Base-by-base conservation (phyloP, 1,140 invertebrate genomes). In the Metaphire vulgaris region DNA sequence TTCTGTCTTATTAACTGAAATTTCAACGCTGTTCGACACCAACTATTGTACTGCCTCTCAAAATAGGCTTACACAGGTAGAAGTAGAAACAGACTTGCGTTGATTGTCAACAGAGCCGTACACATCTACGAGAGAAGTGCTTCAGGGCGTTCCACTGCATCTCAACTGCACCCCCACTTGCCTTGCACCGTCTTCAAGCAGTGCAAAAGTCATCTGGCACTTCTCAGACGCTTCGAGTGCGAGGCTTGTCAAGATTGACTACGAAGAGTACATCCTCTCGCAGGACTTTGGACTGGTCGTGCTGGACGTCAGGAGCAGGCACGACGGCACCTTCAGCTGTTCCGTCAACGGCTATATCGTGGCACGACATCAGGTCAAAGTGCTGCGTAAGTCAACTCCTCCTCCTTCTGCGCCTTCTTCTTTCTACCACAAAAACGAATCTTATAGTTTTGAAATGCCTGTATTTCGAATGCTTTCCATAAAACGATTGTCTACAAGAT, bases 261-360 rank as follows among this genome's bases (percentile, higher is more conserved):
- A 73, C 33, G 72, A 41, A 1, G 41, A 73, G 16, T 64, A 41
- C 33, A 29, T 73, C 72, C 32, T 73, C 28, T 56, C 72, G 0
- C 32, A 73, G 14, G 72, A 73, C 72, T 64, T 34, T 34, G 34
- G 72, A 15, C 33, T 73, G 2, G 33, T 73, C 32, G 28, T 73
- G n/a, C 33, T 41, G 0, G 72, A 73, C 28, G n/a, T 73, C 26
- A 33, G 41, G 31, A 0, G 6, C 1, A 32, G 56, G 14, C 72
- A 73, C 41, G 56, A 73, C 34, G 72, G 72, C 14, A 72, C 34
- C 2, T 72, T 66, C 56, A 66, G 69, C 30, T 72, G 76, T 6
- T 73, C 66, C 56, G 33, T 66, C 41, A 32, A 41, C n/a, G 69
- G 34, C 32, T 34, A 56, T 14, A 32, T 76, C 21, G 29, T 74